Evolutionary conservation across 2,113 vertebrate species (phyloP), one percentile per base, ranked within the genome.

Genomic region (Dolichotis patagonum): DNA sequence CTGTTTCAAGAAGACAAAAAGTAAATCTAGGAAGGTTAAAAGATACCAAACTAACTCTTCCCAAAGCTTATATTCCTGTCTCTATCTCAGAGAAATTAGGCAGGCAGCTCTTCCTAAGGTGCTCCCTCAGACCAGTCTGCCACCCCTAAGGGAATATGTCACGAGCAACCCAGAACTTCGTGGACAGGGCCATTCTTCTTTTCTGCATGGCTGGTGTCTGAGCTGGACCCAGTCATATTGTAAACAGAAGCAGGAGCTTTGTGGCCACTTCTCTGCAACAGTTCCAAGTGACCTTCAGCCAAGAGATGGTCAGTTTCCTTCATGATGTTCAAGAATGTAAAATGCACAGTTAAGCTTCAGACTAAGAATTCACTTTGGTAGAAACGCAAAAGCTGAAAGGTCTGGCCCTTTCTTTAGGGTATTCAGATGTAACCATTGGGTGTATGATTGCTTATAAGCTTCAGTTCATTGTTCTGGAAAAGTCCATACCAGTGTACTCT

Each of bases 121-220:
- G 1, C 4, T 35, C n/a, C 32, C n/a, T 35, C 38, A 28, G 19
- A 19, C 43, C 19, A 22, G 10, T n/a, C 16, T 43, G 19, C 22
- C 0, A 8, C 28, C 3, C 35, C 3, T 7, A 0, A 30, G 62
- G 20, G n/a, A 20, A 24, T 13, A 1, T 0, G 6, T 0, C 3
- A 1, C 9, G 2, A 1, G 12, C 3, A 16, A 6, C 12, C 0
- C 38, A 1, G 38, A 43, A 78, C 77, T 14, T n/a, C 2, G 4
- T 30, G 28, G 12, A 4, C 1, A 11, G 7, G 17, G 16, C 32
- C 0, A 0, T 3, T 24, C 41, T 19, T 20, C 60, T 19, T 41
- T 32, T 8, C 65, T 14, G 5, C 1, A 0, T 11, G 35, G 32
- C 89, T 46, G 6, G 54, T 30, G 43, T 58, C 10, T 54, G 8